phyloP scores from a whole-genome alignment of 2,888 invertebrate species.

The Odontothrips loti region DNA sequence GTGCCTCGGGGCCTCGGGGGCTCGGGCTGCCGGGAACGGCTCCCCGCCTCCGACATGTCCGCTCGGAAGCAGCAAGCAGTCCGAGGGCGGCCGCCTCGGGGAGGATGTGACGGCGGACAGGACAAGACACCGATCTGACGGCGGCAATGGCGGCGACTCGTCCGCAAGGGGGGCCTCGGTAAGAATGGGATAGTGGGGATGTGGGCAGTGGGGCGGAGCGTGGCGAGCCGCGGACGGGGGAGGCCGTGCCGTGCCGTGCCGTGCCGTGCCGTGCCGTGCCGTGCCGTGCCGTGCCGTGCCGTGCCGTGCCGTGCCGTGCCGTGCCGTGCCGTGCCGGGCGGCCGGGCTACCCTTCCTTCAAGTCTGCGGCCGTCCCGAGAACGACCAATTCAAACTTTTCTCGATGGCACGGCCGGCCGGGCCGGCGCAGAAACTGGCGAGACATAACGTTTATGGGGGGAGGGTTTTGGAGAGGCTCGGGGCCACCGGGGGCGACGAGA shows the following conservation, averaged over 20 bases:
- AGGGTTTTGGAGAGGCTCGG: background rate
- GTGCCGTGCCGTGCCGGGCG: background rate
- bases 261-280: background rate
- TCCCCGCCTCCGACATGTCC: too few species aligned
- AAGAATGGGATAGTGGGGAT: too few species aligned
- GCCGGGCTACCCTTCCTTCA: background rate
- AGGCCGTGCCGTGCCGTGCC: background rate
- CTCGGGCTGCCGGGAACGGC: too few species aligned
- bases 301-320: background rate
- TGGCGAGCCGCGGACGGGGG: too few species aligned
- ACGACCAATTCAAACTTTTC: slow-evolving; percentile 26
- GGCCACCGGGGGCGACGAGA: background rate
- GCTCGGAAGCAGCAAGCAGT: too few species aligned
- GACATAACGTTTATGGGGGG: background rate
- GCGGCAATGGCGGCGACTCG: too few species aligned
- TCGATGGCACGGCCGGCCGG: slow-evolving; percentile 2
- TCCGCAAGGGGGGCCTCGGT: too few species aligned
- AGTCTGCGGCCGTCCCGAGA: background rate
- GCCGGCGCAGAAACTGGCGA: background rate
- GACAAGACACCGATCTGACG: too few species aligned
- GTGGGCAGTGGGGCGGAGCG: too few species aligned
- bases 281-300: background rate
- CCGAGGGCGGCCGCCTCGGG: too few species aligned
- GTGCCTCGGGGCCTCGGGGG: too few species aligned
- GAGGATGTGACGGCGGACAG: too few species aligned